Evolutionary conservation across 2,797 vertebrate species (phyloP).

Genomic region (Gambelia wislizenii): DNA sequence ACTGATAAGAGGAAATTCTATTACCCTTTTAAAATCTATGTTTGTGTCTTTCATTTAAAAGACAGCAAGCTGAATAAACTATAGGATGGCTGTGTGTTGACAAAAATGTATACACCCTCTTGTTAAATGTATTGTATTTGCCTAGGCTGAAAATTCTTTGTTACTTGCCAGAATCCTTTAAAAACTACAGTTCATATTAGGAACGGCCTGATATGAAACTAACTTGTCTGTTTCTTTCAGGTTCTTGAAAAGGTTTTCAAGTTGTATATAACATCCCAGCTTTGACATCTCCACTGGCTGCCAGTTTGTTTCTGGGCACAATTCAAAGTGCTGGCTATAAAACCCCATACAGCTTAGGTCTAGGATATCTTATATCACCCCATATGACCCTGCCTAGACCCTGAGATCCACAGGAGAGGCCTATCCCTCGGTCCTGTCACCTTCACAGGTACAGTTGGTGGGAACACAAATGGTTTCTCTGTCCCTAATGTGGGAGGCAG

Average conservation of each 20-base stretch:
- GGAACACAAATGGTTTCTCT: no score
- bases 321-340: no score
- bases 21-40: constrained; percentile 31
- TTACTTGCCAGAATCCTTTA: neutral
- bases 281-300: no score
- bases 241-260: neutral
- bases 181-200: neutral
- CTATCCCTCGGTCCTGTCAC: no score
- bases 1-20: constrained; percentile 53
- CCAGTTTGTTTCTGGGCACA: no score
- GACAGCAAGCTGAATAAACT: neutral
- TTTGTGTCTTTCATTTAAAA: constrained; percentile 21
- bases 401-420: no score
- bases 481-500: no score
- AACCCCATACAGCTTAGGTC: no score
- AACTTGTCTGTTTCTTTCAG: neutral
- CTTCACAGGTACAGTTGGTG: no score
- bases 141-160: neutral
- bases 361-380: no score
- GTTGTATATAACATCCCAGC: no score
- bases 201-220: neutral
- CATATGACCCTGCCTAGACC: no score
- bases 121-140: neutral
- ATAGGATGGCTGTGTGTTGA: constrained; percentile 3
- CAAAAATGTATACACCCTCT: neutral